A percentile compares a stretch with the other conserved stretches of the same genome.
phyloP scores from a whole-genome alignment of 2,113 vertebrate species.

The Mesoclemmys tuberculata region DNA sequence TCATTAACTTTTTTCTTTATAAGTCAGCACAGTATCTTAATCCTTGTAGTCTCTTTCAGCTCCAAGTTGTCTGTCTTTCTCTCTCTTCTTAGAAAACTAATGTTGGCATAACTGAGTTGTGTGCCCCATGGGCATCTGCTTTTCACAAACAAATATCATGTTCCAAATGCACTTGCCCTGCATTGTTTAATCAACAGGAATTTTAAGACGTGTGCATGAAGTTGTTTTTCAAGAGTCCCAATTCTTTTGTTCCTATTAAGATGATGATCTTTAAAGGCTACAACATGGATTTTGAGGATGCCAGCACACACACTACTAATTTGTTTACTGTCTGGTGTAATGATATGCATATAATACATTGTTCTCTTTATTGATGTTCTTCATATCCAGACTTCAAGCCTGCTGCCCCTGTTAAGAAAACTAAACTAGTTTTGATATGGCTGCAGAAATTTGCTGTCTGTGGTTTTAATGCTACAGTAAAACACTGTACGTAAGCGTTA shows the following conservation, averaged over 20 bases:
- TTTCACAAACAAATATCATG: background rate
- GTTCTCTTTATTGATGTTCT: background rate
- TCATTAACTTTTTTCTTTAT: accelerated
- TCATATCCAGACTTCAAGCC: background rate
- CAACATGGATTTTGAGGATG: background rate
- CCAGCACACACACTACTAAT: background rate
- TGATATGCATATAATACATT: background rate
- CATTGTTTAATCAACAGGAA: background rate
- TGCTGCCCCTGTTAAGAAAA: background rate
- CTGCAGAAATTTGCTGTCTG: background rate
- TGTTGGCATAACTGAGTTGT: background rate
- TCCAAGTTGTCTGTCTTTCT: background rate
- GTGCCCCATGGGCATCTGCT: background rate
- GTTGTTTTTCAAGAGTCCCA: background rate
- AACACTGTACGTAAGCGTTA: background rate
- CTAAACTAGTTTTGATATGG: background rate
- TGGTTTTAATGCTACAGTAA: background rate
- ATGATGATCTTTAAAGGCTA: background rate
- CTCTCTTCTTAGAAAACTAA: background rate
- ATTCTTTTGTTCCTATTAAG: background rate
- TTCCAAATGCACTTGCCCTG: background rate
- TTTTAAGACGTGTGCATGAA: background rate
- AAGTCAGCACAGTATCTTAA: background rate
- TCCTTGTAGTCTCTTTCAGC: background rate
- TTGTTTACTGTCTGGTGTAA: background rate